phyloP scores from a whole-genome alignment of 2,113 vertebrate species.

The Urocynchramus pylzowi region DNA sequence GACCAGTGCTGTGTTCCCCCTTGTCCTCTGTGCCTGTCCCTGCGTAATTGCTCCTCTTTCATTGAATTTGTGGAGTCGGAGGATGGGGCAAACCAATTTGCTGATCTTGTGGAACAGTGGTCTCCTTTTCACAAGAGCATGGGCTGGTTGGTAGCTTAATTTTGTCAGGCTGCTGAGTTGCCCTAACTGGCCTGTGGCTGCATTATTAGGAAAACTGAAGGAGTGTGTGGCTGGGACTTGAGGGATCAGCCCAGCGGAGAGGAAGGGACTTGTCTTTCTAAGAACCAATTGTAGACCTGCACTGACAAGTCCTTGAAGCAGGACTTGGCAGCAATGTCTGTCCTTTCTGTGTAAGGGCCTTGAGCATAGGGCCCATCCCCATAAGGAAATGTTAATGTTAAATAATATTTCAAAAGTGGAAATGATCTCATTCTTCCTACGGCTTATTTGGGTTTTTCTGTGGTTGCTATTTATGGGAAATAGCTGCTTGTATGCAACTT shows the following conservation, averaged over 20 bases:
- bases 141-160: not conserved
- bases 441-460: slow-evolving; percentile 33
- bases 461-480: slow-evolving; percentile 18
- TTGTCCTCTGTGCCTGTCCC: not conserved
- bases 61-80: not conserved
- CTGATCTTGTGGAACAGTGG: not conserved
- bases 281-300: not conserved
- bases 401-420: slow-evolving; percentile 13
- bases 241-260: not conserved
- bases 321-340: not conserved
- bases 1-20: not conserved
- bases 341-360: not conserved
- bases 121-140: not conserved
- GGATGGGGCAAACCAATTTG: not conserved
- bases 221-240: not conserved
- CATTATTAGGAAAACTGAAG: not conserved
- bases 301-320: not conserved
- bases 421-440: slow-evolving; percentile 34
- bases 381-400: slow-evolving; percentile 1
- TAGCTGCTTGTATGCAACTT: not conserved
- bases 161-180: not conserved
- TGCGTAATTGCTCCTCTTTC: not conserved
- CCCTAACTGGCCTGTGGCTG: not conserved
- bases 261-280: not conserved
- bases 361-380: not conserved